Base-by-base conservation (phyloP, 2,888 invertebrate genomes). In the Hypomecis punctinalis region DNA sequence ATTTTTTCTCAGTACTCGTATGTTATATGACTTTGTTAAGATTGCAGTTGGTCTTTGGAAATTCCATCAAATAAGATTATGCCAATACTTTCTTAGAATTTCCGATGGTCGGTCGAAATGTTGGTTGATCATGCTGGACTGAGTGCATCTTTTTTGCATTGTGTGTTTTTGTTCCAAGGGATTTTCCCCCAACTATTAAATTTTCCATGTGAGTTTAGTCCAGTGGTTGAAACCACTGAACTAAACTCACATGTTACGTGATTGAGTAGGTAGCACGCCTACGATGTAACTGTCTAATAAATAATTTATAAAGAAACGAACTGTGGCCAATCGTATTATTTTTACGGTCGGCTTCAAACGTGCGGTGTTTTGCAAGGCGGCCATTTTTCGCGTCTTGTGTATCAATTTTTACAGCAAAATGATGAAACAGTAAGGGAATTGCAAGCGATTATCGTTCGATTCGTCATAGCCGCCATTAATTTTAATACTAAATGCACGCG, bases 281-380 rank as follows among this genome's bases (percentile, higher is more conserved):
- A 57, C 52, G 54, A 39, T 23, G 39, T 49, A 63, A 59, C 51
- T 46, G n/a, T 5, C 37, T 57, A 42, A 61, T 65, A 61, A 55
- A 65, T 65, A 42, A 65, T 65, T 11, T 65, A 65, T 57, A 56
- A 36, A 52, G 61, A 57, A 65, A 52, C 52, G 61, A 43, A 60
- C n/a, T 9, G 46, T 11, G 56, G 11, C 51, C 56, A 57, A 65
- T 61, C 52, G 57, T 59, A 57, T 65, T 57, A 57, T 57, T 65
- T 65, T 61, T 57, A 65, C 65, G 65, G 61, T 65, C 35, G 52
- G 52, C 11, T 64, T 40, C 56, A 53, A 56, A 57, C 65, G 65
- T 61, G 65, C 52, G 8, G 33, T 57, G 64, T 68, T 64, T 68
- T 59, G 67, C 55, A 68, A 68, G 59, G 33, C 43, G 35, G 47